Evolutionary conservation across 2,113 vertebrate species (phyloP), one percentile per base, ranked within the genome.

Genomic region (Sterrhoptilus dennistouni): DNA sequence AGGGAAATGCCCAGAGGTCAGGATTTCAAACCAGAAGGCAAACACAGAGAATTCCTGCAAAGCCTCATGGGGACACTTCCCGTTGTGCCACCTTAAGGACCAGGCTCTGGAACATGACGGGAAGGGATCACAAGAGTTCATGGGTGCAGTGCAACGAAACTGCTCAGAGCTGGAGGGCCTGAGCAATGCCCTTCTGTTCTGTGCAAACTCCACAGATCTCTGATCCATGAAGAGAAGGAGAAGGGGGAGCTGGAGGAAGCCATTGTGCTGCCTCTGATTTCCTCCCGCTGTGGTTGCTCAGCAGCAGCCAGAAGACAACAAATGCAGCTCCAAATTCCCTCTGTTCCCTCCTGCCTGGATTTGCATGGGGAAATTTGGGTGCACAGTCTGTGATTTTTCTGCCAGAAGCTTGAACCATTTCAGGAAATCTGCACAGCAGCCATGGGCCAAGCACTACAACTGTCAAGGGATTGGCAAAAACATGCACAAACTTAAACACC

Each of bases 61-160:
- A 56, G 10, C 77, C 63, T 88, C 71, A 15, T 0, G 1, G 38
- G 40, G 33, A 38, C 22, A 23, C 40, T 42, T 69, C 42, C 24
- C 44, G 52, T 28, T 60, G 40, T 35, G 60, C 68, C 95, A 95
- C 72, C 83, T 92, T 91, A 94, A 95, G 69, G 75, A 54, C 35
- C 59, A 81, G 44, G 75, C 64, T 69, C 33, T 74, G 76, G 29
- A 65, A 95, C 23, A 6, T 12, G 83, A 83, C n/a, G 52, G 88
- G 44, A 94, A 74, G 68, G 85, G 79, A 95, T 90, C 93, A 83
- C 70, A 28, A 70, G 96, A 96, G 92, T 93, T 97, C 97, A 80
- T 66, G 79, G 68, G 85, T 88, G 85, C 92, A 74, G 74, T 3
- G 70, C 78, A 93, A 59, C n/a, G 68, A 83, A 93, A 56, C 80